Base-by-base conservation (phyloP, 2,797 vertebrate species). In the Xenops minutus region DNA sequence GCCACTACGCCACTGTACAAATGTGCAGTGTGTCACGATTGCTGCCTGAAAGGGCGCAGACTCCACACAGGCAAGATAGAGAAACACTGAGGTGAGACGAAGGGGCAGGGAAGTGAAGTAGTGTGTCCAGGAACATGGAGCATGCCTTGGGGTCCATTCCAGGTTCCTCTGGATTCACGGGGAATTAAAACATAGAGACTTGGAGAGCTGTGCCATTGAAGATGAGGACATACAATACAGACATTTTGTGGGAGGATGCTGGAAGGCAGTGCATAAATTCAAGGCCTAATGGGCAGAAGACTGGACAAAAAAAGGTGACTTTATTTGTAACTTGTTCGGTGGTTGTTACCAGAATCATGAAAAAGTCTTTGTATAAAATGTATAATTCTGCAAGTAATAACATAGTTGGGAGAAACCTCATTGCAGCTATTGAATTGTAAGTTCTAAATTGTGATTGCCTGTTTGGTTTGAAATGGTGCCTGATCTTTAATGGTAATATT, bases 261-360 rank as follows among this genome's bases (percentile, higher is more conserved):
- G 72, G 20, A 80, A 58, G 13, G 49, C 68, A 61, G 41, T 68
- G 46, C 6, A 2, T 27, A 62, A 58, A 80, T 63, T 92, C 91
- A 49, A 80, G 27, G 49, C 34, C 22, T 85, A 34, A 34, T 36
- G 78, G 27, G 77, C 85, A 64, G 78, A 93, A 83, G 78, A 88
- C 61, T 43, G 68, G 37, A 85, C 61, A 56, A 54, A 92, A 88
- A 88, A 80, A 89, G 85, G 87, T 96, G 75, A 85, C 17, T 79
- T 85, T 73, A 54, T 77, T 88, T 95, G 29, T 21, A 67, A 16
- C 12, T 74, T 82, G 32, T 8, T 76, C 2, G 4, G 24, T 71
- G 15, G 7, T 30, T 2, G 1, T 48, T 79, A 69, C 27, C n/a
- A 76, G 48, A 73, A 91, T 61, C 39, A 29, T 7, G 30, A 36